Evolutionary conservation across 2,888 invertebrate species (phyloP).

Genomic region (Nephrotoma guestfalica): DNA sequence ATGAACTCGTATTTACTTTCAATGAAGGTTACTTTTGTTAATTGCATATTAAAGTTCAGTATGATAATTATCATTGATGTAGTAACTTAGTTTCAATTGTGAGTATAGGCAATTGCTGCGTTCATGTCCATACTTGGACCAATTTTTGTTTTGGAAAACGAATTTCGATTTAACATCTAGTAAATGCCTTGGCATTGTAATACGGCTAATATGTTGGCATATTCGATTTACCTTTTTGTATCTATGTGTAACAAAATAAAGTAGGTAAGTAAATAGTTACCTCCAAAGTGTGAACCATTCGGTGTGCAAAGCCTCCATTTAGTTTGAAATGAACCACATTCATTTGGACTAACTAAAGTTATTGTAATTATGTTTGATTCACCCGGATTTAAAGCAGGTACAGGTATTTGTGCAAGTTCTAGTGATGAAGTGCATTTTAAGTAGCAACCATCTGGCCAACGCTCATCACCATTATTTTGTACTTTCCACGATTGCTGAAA

Average conservation of each 20-base stretch:
- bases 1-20: not conserved
- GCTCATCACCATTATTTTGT: slow-evolving; percentile 71
- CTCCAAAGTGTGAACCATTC: slow-evolving; percentile 83
- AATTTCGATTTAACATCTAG: no score
- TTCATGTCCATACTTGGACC: no score
- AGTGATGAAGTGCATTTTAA: slow-evolving; percentile 53
- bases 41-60: not conserved
- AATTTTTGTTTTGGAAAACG: no score
- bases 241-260: not conserved
- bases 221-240: no score
- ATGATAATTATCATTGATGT: not conserved
- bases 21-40: not conserved
- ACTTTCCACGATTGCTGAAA: slow-evolving; percentile 83
- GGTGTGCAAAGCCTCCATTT: slow-evolving; percentile 84
- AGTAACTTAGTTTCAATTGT: no score
- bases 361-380: slow-evolving; percentile 57
- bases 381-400: slow-evolving; percentile 56
- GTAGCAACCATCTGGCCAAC: slow-evolving; percentile 78
- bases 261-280: slow-evolving; percentile 34
- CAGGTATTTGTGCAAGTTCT: slow-evolving; percentile 26
- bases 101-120: no score
- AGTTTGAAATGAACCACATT: slow-evolving; percentile 62
- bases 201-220: no score
- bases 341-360: slow-evolving; percentile 57
- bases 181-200: no score